Evolutionary conservation across 1,140 invertebrate genomes (phyloP), one percentile per base, ranked within the genome.

Genomic region (Zaprionus taronus): DNA sequence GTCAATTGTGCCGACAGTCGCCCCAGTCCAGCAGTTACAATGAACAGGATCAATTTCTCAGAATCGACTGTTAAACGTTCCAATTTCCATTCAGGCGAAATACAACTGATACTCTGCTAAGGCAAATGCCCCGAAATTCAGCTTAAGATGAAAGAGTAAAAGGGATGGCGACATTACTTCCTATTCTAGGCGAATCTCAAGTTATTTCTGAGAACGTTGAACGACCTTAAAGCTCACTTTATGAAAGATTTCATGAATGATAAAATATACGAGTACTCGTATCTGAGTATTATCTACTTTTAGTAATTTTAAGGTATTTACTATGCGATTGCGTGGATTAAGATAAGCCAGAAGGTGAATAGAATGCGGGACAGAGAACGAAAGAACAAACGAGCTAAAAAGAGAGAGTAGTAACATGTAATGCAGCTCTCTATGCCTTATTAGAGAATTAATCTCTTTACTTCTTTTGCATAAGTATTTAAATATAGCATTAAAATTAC

Each of bases 1-100:
- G 61, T 24, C 63, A 67, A 66, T 31, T 28, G n/a, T 47, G 2
- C 53, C 12, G 15, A 28, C 26, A 28, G 26, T 20, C n/a, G 20
- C 3, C 20, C 1, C 47, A 15, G 53, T n/a, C 53, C 22, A 14
- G 31, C 36, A 51, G 26, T 36, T 44, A 22, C 60, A 44, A 28
- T n/a, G 15, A 38, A 14, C 15, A n/a, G 47, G 3, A 49, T 20
- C 17, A 14, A 22, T 49, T 49, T 12, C n/a, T 7, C 1, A 4
- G 44, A 49, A 49, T 22, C 4, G 20, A 4, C 20, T 20, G 47
- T 51, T 51, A 24, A 22, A 17, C 15, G 47, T 49, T 49, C 20
- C 1, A 22, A 20, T 49, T 49, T 22, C 44, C 20, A 49, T 49
- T 49, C 2, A 9, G 3, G 7, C 17, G 17, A 20, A 49, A 49